Conservation (phyloP, 2,888 invertebrate species). For the Microctonus hyperodae region DNA sequence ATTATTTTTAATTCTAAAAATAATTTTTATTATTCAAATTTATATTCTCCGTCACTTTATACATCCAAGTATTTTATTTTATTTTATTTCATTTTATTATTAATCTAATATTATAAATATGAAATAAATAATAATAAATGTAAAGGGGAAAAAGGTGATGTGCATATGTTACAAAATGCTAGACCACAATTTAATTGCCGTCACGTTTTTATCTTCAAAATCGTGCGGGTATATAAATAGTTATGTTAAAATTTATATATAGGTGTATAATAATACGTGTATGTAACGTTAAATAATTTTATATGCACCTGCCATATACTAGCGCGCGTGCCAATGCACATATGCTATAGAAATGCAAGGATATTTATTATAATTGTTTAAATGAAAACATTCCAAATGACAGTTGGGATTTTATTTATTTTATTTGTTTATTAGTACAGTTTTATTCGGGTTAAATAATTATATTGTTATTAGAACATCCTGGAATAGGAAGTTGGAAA, state of each 20-base stretch:
- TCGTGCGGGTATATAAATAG: conserved; percentile 60
- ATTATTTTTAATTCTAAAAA: no score
- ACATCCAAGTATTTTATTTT: background rate
- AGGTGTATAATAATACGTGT: conserved; percentile 28
- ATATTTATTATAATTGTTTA: no score
- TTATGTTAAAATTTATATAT: background rate
- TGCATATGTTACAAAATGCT: conserved; percentile 34
- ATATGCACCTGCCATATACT: conserved; percentile 51
- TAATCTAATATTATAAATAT: background rate
- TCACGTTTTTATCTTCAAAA: conserved; percentile 57
- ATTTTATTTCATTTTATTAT: background rate
- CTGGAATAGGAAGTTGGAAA: no score
- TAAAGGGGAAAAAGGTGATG: conserved; percentile 18
- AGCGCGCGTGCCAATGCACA: conserved; percentile 56
- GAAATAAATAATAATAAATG: background rate
- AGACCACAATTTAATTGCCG: conserved; percentile 42
- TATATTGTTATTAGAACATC: no score
- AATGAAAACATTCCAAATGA: no score
- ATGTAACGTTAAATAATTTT: conserved; percentile 30
- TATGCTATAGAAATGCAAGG: conserved; percentile 32
- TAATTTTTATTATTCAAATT: no score
- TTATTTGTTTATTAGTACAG: no score
- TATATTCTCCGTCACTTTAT: no score
- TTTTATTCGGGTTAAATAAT: no score
- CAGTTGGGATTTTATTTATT: no score